Percentiles rank a stretch among this genome's conserved stretches.
Conservation (phyloP, 2,888 invertebrate genomes). For the Smittia sp. region DNA sequence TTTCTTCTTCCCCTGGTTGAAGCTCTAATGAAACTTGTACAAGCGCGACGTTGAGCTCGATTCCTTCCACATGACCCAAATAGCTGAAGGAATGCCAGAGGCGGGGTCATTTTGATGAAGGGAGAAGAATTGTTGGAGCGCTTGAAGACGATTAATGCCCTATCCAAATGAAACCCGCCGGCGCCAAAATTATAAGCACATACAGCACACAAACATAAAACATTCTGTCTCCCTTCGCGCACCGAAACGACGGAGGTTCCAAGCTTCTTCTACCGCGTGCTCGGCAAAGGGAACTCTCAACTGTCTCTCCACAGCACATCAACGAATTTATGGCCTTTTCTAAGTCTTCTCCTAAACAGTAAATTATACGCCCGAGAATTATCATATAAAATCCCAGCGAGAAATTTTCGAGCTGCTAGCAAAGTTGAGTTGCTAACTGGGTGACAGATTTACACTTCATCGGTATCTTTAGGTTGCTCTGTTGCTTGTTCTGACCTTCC, state of each 20-base stretch:
- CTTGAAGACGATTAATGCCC: conserved; percentile 39
- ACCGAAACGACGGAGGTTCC: not conserved
- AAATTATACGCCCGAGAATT: conserved; percentile 34
- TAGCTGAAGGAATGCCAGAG: conserved; percentile 30
- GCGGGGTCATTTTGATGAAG: conserved; percentile 36
- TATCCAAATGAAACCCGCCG: conserved; percentile 40
- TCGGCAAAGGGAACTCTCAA: not conserved
- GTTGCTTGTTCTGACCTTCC: no score
- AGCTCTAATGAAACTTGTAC: not conserved
- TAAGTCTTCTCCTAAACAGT: conserved; percentile 20
- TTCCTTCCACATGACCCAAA: conserved; percentile 32
- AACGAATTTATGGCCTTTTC: not conserved
- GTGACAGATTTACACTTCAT: not conserved
- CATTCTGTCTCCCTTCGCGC: not conserved
- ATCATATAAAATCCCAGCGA: not conserved
- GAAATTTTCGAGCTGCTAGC: not conserved
- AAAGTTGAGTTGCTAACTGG: not conserved
- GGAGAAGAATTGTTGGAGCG: conserved; percentile 23
- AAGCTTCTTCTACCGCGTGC: not conserved
- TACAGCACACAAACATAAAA: conserved; percentile 17
- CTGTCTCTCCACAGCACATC: not conserved
- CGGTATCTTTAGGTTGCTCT: not conserved
- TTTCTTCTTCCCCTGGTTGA: not conserved
- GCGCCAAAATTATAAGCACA: conserved; percentile 37
- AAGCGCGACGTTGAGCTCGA: not conserved